Percentiles rank a stretch among this genome's conserved stretches.
Conservation (phyloP, 2,113 vertebrate species). For the Petrocephalus zakoni region DNA sequence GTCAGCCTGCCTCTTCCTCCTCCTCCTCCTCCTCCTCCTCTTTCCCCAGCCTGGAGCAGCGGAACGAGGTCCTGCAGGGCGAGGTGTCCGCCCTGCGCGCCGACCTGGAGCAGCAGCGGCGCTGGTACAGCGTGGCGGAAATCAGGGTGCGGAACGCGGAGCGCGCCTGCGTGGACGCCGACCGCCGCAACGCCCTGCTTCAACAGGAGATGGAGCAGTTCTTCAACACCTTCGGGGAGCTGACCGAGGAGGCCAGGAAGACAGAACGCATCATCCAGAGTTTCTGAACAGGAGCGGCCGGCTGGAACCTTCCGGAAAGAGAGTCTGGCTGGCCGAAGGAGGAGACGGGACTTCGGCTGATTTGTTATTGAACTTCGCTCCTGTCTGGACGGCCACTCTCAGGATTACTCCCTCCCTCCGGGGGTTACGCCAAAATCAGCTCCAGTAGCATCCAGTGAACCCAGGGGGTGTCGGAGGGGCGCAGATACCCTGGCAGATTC, state of each 20-base stretch:
- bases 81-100: constrained; percentile 54
- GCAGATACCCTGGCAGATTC: neutral
- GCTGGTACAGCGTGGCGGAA: constrained; percentile 56
- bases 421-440: neutral
- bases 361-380: neutral
- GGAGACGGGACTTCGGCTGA: neutral
- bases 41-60: constrained; percentile 60
- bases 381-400: neutral
- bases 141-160: constrained; percentile 60
- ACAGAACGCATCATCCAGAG: constrained; percentile 49
- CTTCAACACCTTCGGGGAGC: constrained; percentile 69
- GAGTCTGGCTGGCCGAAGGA: neutral
- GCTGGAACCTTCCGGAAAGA: neutral
- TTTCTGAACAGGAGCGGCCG: constrained; percentile 34
- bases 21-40: neutral
- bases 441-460: neutral
- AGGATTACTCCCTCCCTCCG: neutral
- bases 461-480: neutral
- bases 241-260: constrained; percentile 62
- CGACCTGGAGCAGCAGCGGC: constrained; percentile 61
- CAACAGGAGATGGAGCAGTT: constrained; percentile 72
- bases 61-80: constrained; percentile 57
- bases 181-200: constrained; percentile 60
- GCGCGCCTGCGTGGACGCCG: constrained; percentile 53
- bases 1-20: neutral